phyloP scores from a whole-genome alignment of 2,113 vertebrate genomes.

The Brevimyrus niger region DNA sequence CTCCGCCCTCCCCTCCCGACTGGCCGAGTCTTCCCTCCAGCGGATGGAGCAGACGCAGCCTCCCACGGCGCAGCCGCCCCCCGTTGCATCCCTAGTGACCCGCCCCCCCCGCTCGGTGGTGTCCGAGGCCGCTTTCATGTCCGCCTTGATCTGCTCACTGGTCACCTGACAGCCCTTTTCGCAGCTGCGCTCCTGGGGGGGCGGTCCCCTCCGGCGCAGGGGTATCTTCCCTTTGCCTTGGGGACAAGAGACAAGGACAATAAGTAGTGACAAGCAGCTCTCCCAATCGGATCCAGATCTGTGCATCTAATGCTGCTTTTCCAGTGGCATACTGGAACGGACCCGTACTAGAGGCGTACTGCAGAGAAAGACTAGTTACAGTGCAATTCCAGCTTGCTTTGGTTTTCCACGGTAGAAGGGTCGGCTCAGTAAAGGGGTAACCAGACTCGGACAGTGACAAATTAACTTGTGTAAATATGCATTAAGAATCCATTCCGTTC shows the following conservation, averaged over 20 bases:
- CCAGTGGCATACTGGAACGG: neutral
- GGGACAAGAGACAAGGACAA: neutral
- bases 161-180: constrained; percentile 98
- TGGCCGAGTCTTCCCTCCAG: constrained; percentile 40
- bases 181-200: constrained; percentile 72
- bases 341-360: neutral
- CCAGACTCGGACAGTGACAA: neutral
- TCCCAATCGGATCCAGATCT: neutral
- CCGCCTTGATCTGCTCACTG: constrained; percentile 97
- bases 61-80: constrained; percentile 21
- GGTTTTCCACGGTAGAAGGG: neutral
- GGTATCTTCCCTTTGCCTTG: constrained; percentile 96
- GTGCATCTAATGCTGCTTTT: neutral
- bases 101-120: constrained; percentile 50
- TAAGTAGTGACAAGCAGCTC: neutral
- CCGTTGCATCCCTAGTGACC: constrained; percentile 13
- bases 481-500: neutral
- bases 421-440: neutral
- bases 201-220: constrained; percentile 66
- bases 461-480: neutral
- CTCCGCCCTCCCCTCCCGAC: constrained; percentile 24
- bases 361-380: neutral
- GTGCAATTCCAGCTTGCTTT: neutral
- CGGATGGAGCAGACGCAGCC: constrained; percentile 41
- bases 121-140: constrained; percentile 92